phyloP scores from a whole-genome alignment of 2,888 invertebrate genomes.

The Eupithecia pulchellata region DNA sequence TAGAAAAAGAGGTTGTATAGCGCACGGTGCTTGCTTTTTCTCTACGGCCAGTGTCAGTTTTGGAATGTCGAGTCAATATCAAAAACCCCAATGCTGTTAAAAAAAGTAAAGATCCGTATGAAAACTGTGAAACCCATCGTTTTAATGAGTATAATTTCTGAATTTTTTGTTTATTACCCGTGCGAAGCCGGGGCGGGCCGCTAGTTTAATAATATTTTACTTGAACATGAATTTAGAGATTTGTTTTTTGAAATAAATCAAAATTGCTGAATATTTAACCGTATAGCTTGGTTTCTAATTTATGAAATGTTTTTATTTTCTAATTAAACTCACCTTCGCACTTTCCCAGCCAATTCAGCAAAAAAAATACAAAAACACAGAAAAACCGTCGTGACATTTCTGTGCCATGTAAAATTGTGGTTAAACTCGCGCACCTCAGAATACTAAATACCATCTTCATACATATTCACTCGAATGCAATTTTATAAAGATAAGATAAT shows the following conservation, averaged over 20 bases:
- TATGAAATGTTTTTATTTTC: too few relatives aligned
- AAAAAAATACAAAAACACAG: constrained; percentile 23
- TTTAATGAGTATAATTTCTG: too few relatives aligned
- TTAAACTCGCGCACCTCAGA: constrained; percentile 9
- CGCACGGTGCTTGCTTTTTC: too few relatives aligned
- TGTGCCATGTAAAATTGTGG: constrained; percentile 22
- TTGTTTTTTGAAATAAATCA: neutral
- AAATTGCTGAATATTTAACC: neutral
- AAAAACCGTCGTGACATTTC: constrained; percentile 29
- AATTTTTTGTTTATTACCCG: too few relatives aligned
- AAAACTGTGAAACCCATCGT: too few relatives aligned
- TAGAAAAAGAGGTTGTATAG: too few relatives aligned
- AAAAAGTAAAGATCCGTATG: too few relatives aligned
- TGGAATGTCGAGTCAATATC: too few relatives aligned
- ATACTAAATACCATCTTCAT: constrained; percentile 16
- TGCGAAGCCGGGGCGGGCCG: too few relatives aligned
- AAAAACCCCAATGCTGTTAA: too few relatives aligned
- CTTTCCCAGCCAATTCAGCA: constrained; percentile 15
- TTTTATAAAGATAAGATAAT: constrained; percentile 25
- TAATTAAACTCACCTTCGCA: constrained; percentile 26
- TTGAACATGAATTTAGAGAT: neutral
- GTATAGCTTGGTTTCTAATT: neutral
- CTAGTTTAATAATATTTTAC: neutral
- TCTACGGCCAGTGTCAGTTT: too few relatives aligned
- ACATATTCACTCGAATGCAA: constrained; percentile 25